Evolutionary conservation across 2,113 vertebrate genomes (phyloP), one percentile per base, ranked within the genome.

Genomic region (Dicaeum eximium): DNA sequence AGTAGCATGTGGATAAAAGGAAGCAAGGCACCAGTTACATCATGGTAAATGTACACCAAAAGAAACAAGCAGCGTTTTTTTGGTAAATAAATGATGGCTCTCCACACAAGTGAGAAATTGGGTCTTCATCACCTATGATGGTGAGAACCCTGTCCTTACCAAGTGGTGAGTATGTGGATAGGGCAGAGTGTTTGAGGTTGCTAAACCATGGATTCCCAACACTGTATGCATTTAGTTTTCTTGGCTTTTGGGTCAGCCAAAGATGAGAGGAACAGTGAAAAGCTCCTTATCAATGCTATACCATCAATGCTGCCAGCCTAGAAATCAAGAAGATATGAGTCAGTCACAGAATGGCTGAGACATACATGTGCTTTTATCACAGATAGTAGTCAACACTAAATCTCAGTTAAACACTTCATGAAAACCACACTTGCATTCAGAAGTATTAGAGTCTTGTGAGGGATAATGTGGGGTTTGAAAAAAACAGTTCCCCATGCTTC

Each of bases 41-140:
- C 15, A 18, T 5, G 7, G 13, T 40, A 91, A 80, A 91, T 28
- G n/a, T 4, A 54, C 11, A 67, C 18, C 13, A 45, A 60, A 83
- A 61, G 33, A 84, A 89, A 45, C 13, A 80, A 66, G 9, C 3
- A 0, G 2, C 0, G 16, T 1, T 16, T 0, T 25, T 1, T 25
- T 83, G 4, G 27, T 73, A 48, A 80, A 83, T 30, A 67, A 54
- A 75, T 33, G 47, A 40, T 22, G 27, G 67, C 5, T 69, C 22
- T 78, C 11, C 24, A 65, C 31, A 62, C 28, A 28, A 37, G 17
- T 62, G n/a, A 87, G n/a, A 78, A 80, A 80, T 38, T 65, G 84
- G 35, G 9, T 45, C 37, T 77, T 73, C 35, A 66, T 50, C 9
- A 61, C 7, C 4, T 19, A 21, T 38, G 28, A 24, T 38, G 28